Evolutionary conservation across 2,888 invertebrate genomes (phyloP).

Genomic region (Neria commutata): DNA sequence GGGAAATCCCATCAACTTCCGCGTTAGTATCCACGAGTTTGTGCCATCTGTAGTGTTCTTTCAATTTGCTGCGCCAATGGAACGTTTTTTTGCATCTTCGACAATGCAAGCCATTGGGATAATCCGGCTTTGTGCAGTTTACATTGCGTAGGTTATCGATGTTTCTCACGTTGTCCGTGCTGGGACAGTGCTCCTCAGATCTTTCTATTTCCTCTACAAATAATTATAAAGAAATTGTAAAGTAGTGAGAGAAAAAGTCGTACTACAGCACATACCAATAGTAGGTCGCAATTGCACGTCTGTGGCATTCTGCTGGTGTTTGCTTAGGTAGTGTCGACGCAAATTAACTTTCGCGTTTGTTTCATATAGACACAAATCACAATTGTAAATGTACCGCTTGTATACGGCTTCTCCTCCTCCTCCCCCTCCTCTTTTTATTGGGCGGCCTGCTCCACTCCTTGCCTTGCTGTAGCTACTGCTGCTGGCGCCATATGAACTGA

Average conservation of each 20-base stretch:
- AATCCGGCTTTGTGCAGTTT: slow-evolving; percentile 22
- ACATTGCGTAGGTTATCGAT: not conserved
- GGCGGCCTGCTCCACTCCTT: too few species aligned
- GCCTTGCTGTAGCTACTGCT: too few species aligned
- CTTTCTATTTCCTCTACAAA: too few species aligned
- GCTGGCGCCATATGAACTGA: slow-evolving; percentile 12
- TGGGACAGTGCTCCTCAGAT: too few species aligned
- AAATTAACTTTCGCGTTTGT: slow-evolving; percentile 35
- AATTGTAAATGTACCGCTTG: slow-evolving; percentile 37
- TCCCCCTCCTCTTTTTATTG: too few species aligned
- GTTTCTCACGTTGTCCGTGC: too few species aligned
- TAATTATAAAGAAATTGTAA: too few species aligned
- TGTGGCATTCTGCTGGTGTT: slow-evolving; percentile 41
- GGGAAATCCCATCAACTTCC: slow-evolving; percentile 15
- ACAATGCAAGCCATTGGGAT: slow-evolving; percentile 34
- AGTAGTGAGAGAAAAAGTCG: not conserved
- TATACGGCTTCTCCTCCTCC: too few species aligned
- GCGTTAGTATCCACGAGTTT: slow-evolving; percentile 6
- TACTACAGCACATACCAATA: not conserved
- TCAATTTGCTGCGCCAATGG: slow-evolving; percentile 31
- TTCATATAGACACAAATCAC: slow-evolving; percentile 52
- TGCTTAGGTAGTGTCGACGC: slow-evolving; percentile 42
- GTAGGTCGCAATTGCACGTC: slow-evolving; percentile 47
- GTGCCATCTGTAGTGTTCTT: slow-evolving; percentile 35
- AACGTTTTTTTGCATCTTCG: slow-evolving; percentile 33